Percentiles rank a stretch among this genome's conserved stretches.
phyloP scores from a whole-genome alignment of 2,113 vertebrate genomes.

The Megaptera novaeangliae region DNA sequence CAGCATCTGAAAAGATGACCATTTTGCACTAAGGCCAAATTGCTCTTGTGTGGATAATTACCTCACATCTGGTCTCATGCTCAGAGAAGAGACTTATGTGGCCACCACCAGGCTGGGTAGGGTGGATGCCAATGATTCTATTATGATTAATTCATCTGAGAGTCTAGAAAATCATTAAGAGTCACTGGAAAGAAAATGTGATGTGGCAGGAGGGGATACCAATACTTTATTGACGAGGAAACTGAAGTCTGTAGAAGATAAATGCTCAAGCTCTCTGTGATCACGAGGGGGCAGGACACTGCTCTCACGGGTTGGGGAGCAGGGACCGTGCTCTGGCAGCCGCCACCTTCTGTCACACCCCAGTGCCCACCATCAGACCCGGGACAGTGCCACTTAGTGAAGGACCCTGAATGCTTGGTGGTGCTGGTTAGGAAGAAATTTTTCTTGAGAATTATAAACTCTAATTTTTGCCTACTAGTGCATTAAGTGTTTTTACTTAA shows the following conservation, averaged over 20 bases:
- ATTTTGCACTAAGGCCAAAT: background rate
- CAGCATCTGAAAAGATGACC: background rate
- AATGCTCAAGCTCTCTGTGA: background rate
- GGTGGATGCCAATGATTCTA: background rate
- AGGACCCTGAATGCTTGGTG: background rate
- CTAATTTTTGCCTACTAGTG: background rate
- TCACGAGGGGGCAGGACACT: fast-evolving
- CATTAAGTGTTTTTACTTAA: background rate
- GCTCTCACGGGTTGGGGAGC: background rate
- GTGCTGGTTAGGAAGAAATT: background rate
- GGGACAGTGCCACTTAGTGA: background rate
- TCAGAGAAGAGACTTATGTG: background rate
- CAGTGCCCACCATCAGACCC: background rate
- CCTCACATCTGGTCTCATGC: background rate
- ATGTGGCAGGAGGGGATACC: background rate
- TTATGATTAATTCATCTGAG: background rate
- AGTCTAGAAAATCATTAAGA: background rate
- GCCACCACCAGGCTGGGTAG: background rate
- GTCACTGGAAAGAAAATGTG: background rate
- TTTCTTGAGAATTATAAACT: background rate
- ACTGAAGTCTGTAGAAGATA: background rate
- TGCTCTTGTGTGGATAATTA: background rate
- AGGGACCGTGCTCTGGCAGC: background rate
- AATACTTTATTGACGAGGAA: background rate
- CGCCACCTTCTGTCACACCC: background rate